Percentiles rank a stretch among this genome's conserved stretches.
Conservation (phyloP, 1,140 invertebrate species). For the Acromyrmex heyeri region DNA sequence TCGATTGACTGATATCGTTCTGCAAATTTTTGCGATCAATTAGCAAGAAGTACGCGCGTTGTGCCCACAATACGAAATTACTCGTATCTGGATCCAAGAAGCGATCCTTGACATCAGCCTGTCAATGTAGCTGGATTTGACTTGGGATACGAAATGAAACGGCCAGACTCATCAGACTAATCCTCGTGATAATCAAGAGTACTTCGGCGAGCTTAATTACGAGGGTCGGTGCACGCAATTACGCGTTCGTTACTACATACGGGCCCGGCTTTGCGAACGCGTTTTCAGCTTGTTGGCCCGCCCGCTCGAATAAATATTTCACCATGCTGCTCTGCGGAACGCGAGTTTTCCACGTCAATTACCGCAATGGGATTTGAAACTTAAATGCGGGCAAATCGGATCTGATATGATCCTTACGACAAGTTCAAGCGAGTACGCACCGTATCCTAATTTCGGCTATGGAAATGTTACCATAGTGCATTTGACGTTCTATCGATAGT, state of each 20-base stretch:
- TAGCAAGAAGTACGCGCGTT: background rate
- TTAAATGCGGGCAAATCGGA: constrained; percentile 15
- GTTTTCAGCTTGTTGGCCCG: constrained; percentile 57
- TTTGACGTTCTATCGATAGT: constrained; percentile 30
- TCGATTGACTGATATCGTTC: background rate
- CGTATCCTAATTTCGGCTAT: background rate
- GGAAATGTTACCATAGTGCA: constrained; percentile 1
- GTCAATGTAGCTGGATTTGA: constrained; percentile 34
- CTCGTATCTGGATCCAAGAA: constrained; percentile 12
- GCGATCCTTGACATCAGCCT: background rate
- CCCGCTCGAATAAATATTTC: constrained; percentile 45
- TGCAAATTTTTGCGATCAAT: constrained; percentile 21
- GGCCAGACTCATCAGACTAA: constrained; percentile 46
- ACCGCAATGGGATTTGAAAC: constrained; percentile 65
- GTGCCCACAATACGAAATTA: constrained; percentile 13
- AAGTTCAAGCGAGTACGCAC: background rate
- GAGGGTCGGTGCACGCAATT: constrained; percentile 58
- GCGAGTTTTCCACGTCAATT: constrained; percentile 62
- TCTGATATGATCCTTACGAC: constrained; percentile 29
- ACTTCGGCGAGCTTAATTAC: constrained; percentile 62
- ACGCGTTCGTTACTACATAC: constrained; percentile 14
- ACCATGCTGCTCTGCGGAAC: constrained; percentile 39
- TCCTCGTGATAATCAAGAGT: constrained; percentile 62
- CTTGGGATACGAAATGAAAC: constrained; percentile 48
- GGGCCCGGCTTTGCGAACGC: constrained; percentile 16